Percentiles rank a stretch among this genome's conserved stretches.
Evolutionary conservation across 2,888 invertebrate species (phyloP).

Genomic region (Anodontia alba): DNA sequence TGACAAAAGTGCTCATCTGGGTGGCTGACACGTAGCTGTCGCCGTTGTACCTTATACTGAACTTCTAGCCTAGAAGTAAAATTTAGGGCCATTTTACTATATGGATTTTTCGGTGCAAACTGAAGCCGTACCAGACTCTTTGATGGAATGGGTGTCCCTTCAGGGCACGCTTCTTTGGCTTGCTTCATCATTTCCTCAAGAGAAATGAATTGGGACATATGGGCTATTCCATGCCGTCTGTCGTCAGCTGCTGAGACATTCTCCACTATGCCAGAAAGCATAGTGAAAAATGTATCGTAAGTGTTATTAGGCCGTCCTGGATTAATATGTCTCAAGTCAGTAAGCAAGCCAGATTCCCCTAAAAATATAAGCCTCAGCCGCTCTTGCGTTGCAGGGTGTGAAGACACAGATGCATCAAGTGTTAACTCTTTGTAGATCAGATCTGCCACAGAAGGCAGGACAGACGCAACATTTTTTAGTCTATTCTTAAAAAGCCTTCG

Average conservation of each 20-base stretch:
- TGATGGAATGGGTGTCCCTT: conserved; percentile 44
- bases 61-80: conserved; percentile 37
- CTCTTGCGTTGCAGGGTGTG: conserved; percentile 33
- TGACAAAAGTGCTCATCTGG: conserved; percentile 43
- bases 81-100: conserved; percentile 28
- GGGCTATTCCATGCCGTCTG: conserved; percentile 33
- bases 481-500: conserved; percentile 35
- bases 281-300: conserved; percentile 41
- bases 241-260: conserved; percentile 52
- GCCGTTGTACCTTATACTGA: conserved; percentile 50
- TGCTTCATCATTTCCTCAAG: conserved; percentile 35
- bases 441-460: conserved; percentile 33
- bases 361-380: conserved; percentile 36
- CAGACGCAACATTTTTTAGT: conserved; percentile 13
- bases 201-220: conserved; percentile 48
- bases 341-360: conserved; percentile 41
- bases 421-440: background rate
- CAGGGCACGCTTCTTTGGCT: conserved; percentile 45
- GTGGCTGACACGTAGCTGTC: conserved; percentile 41
- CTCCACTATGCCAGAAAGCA: conserved; percentile 32
- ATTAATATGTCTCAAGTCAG: conserved; percentile 35
- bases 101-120: conserved; percentile 51
- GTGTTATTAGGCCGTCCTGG: conserved; percentile 30
- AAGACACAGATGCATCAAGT: conserved; percentile 5
- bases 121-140: conserved; percentile 41